These are phyloP conservation scores for Scomber colias DNA, from an alignment of 2,113 vertebrate genomes.

Conservation along the genomic window DNA sequence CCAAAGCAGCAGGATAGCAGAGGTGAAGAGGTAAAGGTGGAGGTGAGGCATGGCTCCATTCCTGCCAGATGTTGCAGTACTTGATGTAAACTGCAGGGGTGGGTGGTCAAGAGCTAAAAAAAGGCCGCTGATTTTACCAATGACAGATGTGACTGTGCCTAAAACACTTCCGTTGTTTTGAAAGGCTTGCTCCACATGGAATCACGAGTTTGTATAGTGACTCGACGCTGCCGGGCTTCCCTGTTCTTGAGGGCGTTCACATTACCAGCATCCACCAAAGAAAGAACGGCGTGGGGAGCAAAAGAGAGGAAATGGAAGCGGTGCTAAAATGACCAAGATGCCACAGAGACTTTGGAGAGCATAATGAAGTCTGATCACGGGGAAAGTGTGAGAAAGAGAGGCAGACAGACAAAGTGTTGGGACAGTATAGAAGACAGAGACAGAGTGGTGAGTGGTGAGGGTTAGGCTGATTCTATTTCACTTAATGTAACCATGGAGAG, in stretches of 20 bases:
- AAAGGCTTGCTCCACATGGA: slow-evolving; percentile 29
- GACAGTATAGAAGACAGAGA: slow-evolving; percentile 59
- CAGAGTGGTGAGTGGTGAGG: slow-evolving; percentile 64
- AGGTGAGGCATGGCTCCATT: slow-evolving; percentile 29
- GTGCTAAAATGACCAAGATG: slow-evolving; percentile 24
- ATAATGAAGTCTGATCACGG: slow-evolving; percentile 10
- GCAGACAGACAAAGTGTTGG: slow-evolving; percentile 46
- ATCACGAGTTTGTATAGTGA: slow-evolving; percentile 14
- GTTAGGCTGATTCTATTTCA: slow-evolving; percentile 78
- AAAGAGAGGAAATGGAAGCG: slow-evolving; percentile 8
- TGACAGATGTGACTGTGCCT: slow-evolving; percentile 54
- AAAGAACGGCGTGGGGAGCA: background rate
- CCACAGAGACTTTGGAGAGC: slow-evolving; percentile 19
- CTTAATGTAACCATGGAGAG: slow-evolving; percentile 80
- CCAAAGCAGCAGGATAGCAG: slow-evolving; percentile 23
- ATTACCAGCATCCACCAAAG: slow-evolving; percentile 24
- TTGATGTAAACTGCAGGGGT: slow-evolving; percentile 25
- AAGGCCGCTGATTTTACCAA: slow-evolving; percentile 16
- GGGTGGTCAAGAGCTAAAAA: slow-evolving; percentile 7
- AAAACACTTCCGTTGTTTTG: slow-evolving; percentile 51
- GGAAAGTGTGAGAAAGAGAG: slow-evolving; percentile 34
- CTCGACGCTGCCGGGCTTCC: slow-evolving; percentile 6
- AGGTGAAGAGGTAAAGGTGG: slow-evolving; percentile 44
- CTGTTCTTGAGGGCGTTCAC: slow-evolving; percentile 42
- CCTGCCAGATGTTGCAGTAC: slow-evolving; percentile 56